Evolutionary conservation across 2,888 invertebrate genomes (phyloP).

Genomic region (Dicyrtoma fusca): DNA sequence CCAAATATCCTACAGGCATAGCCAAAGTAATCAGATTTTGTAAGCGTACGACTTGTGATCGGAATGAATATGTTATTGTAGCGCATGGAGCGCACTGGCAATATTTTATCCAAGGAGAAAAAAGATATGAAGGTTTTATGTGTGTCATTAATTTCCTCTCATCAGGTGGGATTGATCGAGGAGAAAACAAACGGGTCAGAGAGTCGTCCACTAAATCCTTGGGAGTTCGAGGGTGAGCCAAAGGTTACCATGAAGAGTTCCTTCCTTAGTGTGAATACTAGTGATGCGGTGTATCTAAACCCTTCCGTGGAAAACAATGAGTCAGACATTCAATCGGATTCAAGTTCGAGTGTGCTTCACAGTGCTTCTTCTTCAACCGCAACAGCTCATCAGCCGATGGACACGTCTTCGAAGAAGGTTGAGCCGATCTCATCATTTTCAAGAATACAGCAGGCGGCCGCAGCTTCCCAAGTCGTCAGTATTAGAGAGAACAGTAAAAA

Average conservation of each 20-base stretch:
- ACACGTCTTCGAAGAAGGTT: not conserved
- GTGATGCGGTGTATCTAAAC: conserved; percentile 50
- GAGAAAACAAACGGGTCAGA: conserved; percentile 9
- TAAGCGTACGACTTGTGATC: no score
- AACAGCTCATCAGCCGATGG: not conserved
- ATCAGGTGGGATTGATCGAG: conserved; percentile 36
- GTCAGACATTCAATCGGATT: conserved; percentile 27
- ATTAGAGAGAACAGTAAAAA: conserved; percentile 25
- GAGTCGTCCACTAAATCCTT: conserved; percentile 22
- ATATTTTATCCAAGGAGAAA: no score
- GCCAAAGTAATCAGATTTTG: no score
- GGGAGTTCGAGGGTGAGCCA: conserved; percentile 33
- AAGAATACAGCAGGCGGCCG: not conserved
- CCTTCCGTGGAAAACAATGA: conserved; percentile 15
- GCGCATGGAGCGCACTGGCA: no score
- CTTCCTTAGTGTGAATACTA: conserved; percentile 53
- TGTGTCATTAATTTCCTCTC: not conserved
- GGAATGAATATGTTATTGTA: no score
- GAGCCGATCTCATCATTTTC: conserved; percentile 31
- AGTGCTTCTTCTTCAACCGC: conserved; percentile 10
- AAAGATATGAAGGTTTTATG: no score
- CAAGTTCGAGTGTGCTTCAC: not conserved
- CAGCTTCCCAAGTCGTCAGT: not conserved
- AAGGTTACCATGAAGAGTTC: conserved; percentile 40
- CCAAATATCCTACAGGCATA: no score